Percentiles rank a stretch among this genome's conserved stretches.
Evolutionary conservation across 2,797 vertebrate genomes (phyloP).

Genomic region (Oreortyx pictus): DNA sequence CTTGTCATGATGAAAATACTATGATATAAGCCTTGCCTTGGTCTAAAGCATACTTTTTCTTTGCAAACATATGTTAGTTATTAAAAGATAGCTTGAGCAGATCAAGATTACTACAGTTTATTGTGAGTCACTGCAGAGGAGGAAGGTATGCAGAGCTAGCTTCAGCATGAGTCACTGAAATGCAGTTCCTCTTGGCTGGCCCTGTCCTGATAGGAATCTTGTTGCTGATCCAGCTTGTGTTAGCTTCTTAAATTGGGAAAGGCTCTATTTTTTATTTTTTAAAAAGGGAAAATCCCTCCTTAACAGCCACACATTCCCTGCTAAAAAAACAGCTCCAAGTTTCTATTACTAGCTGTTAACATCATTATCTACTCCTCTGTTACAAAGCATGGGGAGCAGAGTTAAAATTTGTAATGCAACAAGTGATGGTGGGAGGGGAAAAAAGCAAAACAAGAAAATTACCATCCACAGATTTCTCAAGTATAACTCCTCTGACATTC

Average conservation of each 20-base stretch:
- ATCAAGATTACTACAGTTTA: background rate
- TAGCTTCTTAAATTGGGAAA: background rate
- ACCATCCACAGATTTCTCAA: background rate
- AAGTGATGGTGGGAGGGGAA: background rate
- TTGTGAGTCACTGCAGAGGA: background rate
- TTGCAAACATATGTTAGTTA: constrained; percentile 3
- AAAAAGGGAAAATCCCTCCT: constrained; percentile 25
- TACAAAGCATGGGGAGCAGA: background rate
- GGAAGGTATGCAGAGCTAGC: background rate
- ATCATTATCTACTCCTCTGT: background rate
- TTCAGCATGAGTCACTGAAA: background rate
- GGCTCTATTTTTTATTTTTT: background rate
- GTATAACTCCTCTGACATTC: background rate
- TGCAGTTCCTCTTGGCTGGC: constrained; percentile 15
- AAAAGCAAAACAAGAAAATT: background rate
- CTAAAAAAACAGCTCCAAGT: background rate
- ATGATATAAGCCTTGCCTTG: background rate
- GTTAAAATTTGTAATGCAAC: background rate
- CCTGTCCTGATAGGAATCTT: background rate
- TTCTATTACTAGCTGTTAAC: background rate
- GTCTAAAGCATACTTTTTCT: background rate
- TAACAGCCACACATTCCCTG: background rate
- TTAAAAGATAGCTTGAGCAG: constrained; percentile 38
- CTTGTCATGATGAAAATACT: background rate
- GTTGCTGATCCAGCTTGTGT: constrained; percentile 1